Conservation (phyloP, 1,140 invertebrate genomes). For the Gonioctena quinquepunctata region DNA sequence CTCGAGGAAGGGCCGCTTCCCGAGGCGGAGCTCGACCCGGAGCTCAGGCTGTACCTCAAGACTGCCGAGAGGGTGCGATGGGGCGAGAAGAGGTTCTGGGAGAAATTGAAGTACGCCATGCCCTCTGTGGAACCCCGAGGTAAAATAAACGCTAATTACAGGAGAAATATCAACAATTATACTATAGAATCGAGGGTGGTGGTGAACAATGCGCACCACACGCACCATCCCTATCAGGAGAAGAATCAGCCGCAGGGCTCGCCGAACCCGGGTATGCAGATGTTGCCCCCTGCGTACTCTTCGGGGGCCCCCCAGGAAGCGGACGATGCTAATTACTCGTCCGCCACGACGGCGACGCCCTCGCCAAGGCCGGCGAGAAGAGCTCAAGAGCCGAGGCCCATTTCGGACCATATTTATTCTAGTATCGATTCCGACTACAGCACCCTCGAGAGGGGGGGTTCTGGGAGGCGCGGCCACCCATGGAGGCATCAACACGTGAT, state of each 20-base stretch:
- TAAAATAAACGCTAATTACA: slow-evolving; percentile 68
- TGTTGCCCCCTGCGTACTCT: slow-evolving; percentile 60
- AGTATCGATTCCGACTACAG: slow-evolving; percentile 85
- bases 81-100: slow-evolving; percentile 91
- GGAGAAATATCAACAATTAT: slow-evolving; percentile 78
- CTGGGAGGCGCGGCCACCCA: slow-evolving; percentile 52
- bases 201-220: slow-evolving; percentile 61
- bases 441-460: slow-evolving; percentile 61
- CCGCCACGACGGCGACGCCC: slow-evolving; percentile 66
- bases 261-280: slow-evolving; percentile 56
- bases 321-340: slow-evolving; percentile 66
- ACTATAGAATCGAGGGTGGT: slow-evolving; percentile 68
- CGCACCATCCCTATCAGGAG: slow-evolving; percentile 58
- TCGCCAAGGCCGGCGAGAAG: slow-evolving; percentile 65
- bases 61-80: slow-evolving; percentile 81
- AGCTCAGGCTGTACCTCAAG: slow-evolving; percentile 85
- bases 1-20: slow-evolving; percentile 79
- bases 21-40: slow-evolving; percentile 83
- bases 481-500: slow-evolving; percentile 54
- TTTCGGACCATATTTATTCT: slow-evolving; percentile 85
- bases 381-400: slow-evolving; percentile 67
- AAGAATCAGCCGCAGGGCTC: slow-evolving; percentile 54
- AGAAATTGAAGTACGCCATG: slow-evolving; percentile 86
- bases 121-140: slow-evolving; percentile 68
- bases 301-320: slow-evolving; percentile 56